Base-by-base conservation (phyloP, 2,888 invertebrate species). In the Rambutsinella grinnellia region DNA sequence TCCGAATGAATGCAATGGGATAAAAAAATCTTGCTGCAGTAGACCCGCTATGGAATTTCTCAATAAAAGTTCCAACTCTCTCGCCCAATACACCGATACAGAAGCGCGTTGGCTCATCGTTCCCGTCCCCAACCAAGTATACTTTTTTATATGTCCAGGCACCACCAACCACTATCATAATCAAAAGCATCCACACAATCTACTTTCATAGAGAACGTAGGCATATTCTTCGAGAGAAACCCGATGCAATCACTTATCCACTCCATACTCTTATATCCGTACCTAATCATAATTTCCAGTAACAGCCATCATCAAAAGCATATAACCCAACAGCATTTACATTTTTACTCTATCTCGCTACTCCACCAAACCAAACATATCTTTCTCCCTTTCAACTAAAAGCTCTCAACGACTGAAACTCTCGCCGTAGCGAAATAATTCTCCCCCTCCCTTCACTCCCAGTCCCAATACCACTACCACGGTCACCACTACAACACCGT, bases 251-350 rank as follows among this genome's bases (percentile, higher is more conserved):
- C n/a, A n/a, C n/a, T n/a, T n/a, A n/a, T n/a, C n/a, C n/a, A n/a
- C n/a, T n/a, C n/a, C n/a, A n/a, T n/a, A n/a, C 19, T 28, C 21
- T 2, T 26, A 46, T 49, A 19, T 61, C 46, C 61, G 47, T 61
- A 61, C 23, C 46, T 61, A 61, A 61, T 24, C 61, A 61, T 26
- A 47, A 61, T 61, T 61, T 61, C 61, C 61, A 61, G 61, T 61
- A 61, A 61, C 61, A 61, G 19, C 19, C 13, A 44, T 13, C 44
- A 44, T 44, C 6, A 13, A 15, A 13, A 44, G 44, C 6, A 44
- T 13, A 10, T 13, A 10, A 6, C 19, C 51, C 17, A 19, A 49
- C 13, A 28, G 56, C 56, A 56, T 28, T 28, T 28, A 15, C 56
- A 8, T 23, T 19, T 44, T 17, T 49, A 49, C 49, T 49, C 49